Base-by-base conservation (phyloP, 2,797 vertebrate genomes). In the Falco biarmicus region DNA sequence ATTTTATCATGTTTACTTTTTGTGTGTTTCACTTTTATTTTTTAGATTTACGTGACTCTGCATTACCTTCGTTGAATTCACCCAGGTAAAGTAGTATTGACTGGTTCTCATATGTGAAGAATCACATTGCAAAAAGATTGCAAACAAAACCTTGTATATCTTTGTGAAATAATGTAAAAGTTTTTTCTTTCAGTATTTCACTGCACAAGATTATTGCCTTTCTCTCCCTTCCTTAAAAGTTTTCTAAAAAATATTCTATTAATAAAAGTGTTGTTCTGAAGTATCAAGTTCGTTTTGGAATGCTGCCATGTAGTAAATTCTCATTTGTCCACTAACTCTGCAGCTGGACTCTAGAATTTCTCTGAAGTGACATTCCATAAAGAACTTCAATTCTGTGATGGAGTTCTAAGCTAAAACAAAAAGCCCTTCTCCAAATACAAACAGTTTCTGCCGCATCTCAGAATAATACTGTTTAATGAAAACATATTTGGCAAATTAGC, bases 51-150 rank as follows among this genome's bases (percentile, higher is more conserved):
- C 95, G 87, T 59, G 97, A 88, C 69, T 56, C 97, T 78, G 59
- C 94, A 12, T 45, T 90, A 57, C 80, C 95, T 90, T 78, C 70
- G 17, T 53, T 94, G 90, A 97, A 94, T 77, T 83, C 96, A 4
- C 3, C 96, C 29, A 98, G 98, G 98, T 98, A 98, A 98, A 92
- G 64, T 79, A 87, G 13, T 34, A 57, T 21, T 70, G 39, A 6
- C 60, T 45, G 5, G 10, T 83, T 90, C 20, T 31, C 2, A 3
- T 37, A 3, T n/a, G 13, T 25, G 26, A 68, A 43, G 68, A 59
- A 56, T 54, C 7, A 24, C 5, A 19, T 5, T 45, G 41, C 15
- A 53, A 26, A 61, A 34, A 68, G 84, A 47, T 2, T 57, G 11
- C 29, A 25, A 75, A 19, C 12, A 75, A 50, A 87, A 20, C 10